These are phyloP conservation scores for Camptogramma bilineatum DNA, from an alignment of 2,888 invertebrate genomes.

Conservation along the genomic window DNA sequence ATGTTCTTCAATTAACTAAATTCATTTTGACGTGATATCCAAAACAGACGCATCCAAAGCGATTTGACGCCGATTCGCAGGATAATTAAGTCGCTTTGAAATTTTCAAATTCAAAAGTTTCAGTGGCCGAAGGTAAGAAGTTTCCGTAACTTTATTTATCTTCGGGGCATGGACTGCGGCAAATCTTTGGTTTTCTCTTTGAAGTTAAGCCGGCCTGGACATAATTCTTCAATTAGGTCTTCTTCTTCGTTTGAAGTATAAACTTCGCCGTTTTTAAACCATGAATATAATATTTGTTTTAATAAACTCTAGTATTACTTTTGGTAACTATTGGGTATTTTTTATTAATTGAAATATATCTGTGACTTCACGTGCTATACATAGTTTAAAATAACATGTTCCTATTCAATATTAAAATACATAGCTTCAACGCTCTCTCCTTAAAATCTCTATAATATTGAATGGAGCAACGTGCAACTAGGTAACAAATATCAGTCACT, in stretches of 20 bases:
- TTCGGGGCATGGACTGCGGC: conserved; percentile 50
- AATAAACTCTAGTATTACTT: not conserved
- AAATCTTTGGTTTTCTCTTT: conserved; percentile 54
- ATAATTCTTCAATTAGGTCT: conserved; percentile 43
- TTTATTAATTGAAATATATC: no score
- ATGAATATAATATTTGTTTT: not conserved
- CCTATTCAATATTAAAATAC: no score
- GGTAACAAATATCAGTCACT: no score
- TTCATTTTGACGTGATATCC: conserved; percentile 57
- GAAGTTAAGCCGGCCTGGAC: conserved; percentile 44
- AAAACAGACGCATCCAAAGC: conserved; percentile 53
- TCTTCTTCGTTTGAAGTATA: conserved; percentile 25
- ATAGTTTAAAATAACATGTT: no score
- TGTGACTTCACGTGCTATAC: no score
- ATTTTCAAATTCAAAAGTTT: conserved; percentile 54
- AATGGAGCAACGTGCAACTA: no score
- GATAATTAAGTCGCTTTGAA: conserved; percentile 59
- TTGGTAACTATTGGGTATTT: no score
- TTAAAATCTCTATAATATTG: no score
- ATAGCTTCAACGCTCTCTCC: no score
- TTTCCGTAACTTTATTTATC: conserved; percentile 58
- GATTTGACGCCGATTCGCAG: conserved; percentile 46
- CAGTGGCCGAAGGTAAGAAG: conserved; percentile 49
- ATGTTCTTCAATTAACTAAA: conserved; percentile 61
- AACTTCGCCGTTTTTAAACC: conserved; percentile 10